phyloP scores from a whole-genome alignment of 2,113 vertebrate genomes.

The Vimba vimba region DNA sequence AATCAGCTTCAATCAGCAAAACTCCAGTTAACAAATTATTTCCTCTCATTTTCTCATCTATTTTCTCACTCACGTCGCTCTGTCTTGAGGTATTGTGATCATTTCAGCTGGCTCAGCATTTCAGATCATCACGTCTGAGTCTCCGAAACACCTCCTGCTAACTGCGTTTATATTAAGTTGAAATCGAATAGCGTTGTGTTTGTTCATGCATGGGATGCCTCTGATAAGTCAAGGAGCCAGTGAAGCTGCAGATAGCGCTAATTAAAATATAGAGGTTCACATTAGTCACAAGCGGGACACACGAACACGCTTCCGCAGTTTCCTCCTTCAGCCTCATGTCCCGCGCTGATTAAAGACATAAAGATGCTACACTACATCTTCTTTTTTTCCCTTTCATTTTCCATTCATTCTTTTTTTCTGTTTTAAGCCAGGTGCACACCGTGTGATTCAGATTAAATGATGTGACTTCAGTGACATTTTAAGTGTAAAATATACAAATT shows the following conservation, averaged over 20 bases:
- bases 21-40: constrained; percentile 24
- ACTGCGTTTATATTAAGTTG: constrained; percentile 51
- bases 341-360: constrained; percentile 57
- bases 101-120: constrained; percentile 46
- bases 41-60: constrained; percentile 14
- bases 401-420: constrained; percentile 3
- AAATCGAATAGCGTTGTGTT: constrained; percentile 49
- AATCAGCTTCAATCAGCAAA: constrained; percentile 7
- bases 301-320: constrained; percentile 36
- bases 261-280: constrained; percentile 50
- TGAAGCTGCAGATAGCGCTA: constrained; percentile 51
- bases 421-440: constrained; percentile 30
- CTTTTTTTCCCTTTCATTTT: constrained; percentile 45
- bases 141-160: constrained; percentile 33
- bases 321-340: constrained; percentile 43
- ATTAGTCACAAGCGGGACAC: constrained; percentile 38
- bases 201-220: constrained; percentile 48
- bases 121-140: constrained; percentile 35
- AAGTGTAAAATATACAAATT: background rate
- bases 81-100: constrained; percentile 14
- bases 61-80: constrained; percentile 2
- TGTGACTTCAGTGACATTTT: background rate
- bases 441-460: background rate
- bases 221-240: constrained; percentile 53
- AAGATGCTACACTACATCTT: constrained; percentile 45